Base-by-base conservation (phyloP, 2,113 vertebrate species). In the Arothron firmamentum region DNA sequence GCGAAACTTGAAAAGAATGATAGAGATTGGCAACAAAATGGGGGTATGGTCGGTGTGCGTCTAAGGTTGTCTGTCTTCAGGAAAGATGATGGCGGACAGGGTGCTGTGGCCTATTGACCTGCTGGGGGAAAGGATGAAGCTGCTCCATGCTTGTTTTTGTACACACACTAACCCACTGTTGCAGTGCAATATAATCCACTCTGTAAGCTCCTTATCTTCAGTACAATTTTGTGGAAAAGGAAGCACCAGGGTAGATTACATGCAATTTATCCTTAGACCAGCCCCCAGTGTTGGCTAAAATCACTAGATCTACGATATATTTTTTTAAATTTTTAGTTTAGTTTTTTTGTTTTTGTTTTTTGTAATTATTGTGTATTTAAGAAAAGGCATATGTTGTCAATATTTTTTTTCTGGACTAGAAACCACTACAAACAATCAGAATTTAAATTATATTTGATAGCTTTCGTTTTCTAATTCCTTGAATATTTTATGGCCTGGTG, bases 201-300 rank as follows among this genome's bases (percentile, higher is more conserved):
- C 54, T 81, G 72, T 89, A 90, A 90, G 79, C 80, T 84, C 63
- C 83, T 89, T 87, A 87, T 88, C 72, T 62, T 31, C 62, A 78
- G 80, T 70, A 77, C 75, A 80, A 61, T 81, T 84, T 83, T 63
- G 59, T 45, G 41, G 49, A 67, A 82, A 84, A 70, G 62, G 70
- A 82, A 77, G 62, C 69, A 68, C 41, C 18, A 67, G 41, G 65
- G 64, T 65, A 85, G 70, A 85, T 82, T 81, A 87, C 74, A 75
- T 52, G 17, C 68, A 69, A 67, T 82, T 70, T 61, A 42, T 67
- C 17, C 21, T 34, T 25, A 42, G 34, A 74, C 25, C 54, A 49
- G 16, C 60, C 28, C 38, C 52, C 21, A 20, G 25, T 6, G 45
- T 47, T n/a, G 6, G 45, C 45, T n/a, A 47, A 16, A 16, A 5